phyloP scores from a whole-genome alignment of 2,797 vertebrate genomes.

The Gambusia yucatana region DNA sequence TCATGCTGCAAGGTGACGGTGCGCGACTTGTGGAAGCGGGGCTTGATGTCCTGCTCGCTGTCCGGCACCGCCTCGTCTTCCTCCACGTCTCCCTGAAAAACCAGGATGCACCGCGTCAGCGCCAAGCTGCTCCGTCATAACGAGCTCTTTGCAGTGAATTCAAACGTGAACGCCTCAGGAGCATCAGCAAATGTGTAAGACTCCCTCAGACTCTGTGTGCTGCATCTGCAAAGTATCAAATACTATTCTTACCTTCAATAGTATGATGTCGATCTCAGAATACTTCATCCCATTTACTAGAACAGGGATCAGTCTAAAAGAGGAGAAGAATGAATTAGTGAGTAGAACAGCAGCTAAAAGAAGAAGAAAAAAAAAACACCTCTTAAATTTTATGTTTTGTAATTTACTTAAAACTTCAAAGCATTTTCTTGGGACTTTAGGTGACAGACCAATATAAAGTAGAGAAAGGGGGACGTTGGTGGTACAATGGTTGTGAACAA shows the following conservation, averaged over 20 bases:
- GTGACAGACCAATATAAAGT: not conserved
- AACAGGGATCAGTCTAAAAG: conserved; percentile 87
- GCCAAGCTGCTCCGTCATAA: not conserved
- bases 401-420: not conserved
- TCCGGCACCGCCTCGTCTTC: conserved; percentile 92
- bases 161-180: not conserved
- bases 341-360: not conserved
- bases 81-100: conserved; percentile 84
- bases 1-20: conserved; percentile 93
- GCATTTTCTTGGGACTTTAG: not conserved
- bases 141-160: not conserved
- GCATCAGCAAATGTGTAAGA: not conserved
- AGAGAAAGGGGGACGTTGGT: not conserved
- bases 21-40: conserved; percentile 95
- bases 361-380: not conserved
- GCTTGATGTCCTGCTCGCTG: conserved; percentile 95
- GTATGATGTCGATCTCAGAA: conserved; percentile 96
- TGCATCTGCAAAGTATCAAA: not conserved
- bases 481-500: not conserved
- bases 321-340: not conserved
- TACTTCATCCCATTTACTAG: conserved; percentile 97
- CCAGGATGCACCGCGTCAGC: not conserved
- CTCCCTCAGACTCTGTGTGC: not conserved
- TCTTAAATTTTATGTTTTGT: no score
- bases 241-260: conserved; percentile 86